Conservation (phyloP, 2,113 vertebrate species). For the Sylvilagus bachmani region DNA sequence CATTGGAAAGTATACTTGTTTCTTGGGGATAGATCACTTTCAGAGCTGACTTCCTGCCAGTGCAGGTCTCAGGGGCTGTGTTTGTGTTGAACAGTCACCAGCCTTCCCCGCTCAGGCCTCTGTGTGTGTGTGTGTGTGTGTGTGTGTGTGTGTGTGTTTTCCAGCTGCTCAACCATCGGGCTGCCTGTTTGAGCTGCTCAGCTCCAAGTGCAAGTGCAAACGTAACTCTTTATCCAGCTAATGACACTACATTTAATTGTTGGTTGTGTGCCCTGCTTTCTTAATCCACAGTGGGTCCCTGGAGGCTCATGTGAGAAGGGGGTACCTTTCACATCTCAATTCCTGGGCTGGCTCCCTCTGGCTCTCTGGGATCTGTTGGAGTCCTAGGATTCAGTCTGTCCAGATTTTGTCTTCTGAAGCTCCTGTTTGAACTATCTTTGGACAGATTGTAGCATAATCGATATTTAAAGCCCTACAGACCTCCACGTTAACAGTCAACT, state of each 20-base stretch:
- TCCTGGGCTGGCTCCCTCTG: background rate
- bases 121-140: background rate
- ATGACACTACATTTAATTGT: conserved; percentile 17
- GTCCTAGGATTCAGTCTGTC: background rate
- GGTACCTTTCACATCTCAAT: background rate
- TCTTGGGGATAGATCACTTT: background rate
- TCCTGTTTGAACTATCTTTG: background rate
- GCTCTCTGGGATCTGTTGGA: background rate
- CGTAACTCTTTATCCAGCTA: background rate
- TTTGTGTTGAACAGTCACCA: background rate
- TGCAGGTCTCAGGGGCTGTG: background rate
- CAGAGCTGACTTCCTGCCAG: conserved; percentile 1
- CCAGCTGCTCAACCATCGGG: background rate
- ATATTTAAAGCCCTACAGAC: background rate
- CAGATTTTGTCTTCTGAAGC: conserved; percentile 17
- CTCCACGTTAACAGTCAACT: background rate
- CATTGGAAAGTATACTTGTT: background rate
- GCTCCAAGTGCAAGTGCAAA: conserved; percentile 9
- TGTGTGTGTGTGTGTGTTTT: background rate
- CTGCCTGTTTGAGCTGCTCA: conserved; percentile 5
- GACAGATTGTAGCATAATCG: background rate
- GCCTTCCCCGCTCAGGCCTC: background rate
- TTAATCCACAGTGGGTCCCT: background rate
- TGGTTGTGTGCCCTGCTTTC: conserved; percentile 14
- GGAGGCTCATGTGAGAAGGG: background rate